Evolutionary conservation across 2,797 vertebrate species (phyloP), one percentile per base, ranked within the genome.

Genomic region (Myotis myotis): DNA sequence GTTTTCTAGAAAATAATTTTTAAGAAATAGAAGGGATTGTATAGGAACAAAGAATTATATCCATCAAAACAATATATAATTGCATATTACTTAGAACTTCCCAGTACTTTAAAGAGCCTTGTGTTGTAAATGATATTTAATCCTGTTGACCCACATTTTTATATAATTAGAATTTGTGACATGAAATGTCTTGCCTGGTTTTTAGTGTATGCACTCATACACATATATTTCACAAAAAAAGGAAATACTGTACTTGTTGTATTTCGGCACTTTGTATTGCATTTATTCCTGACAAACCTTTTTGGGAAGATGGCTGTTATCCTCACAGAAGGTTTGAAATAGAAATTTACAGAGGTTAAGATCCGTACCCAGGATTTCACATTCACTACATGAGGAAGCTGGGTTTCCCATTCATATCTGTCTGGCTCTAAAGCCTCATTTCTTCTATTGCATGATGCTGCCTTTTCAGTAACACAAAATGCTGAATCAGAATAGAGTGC

Each of bases 1-100:
- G 98, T 97, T 95, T 96, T 91, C 60, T 85, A 85, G 57, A 79
- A 81, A 94, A 30, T 87, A 95, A 57, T 78, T 84, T 82, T 94
- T 81, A 83, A 91, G 72, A 88, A 72, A 57, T 92, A 91, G 64
- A 81, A 87, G 28, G 49, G 22, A 23, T 16, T 92, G 4, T 64
- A 16, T 76, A 83, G 20, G 64, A 93, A 79, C 51, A 89, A 84
- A 36, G n/a, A 90, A 89, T 64, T 92, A 49, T 15, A 91, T 16
- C 76, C 41, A 70, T 71, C 30, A 76, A 88, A 85, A 38, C 22
- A 72, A 57, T 89, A 49, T 72, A 16, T 91, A 78, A 49, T 89
- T 88, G 9, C 16, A n/a, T 85, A 30, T 78, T 88, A 84, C 5
- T 91, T 91, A 81, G 87, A 38, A 64, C 22, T 81, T 87, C 1